Base-by-base conservation (phyloP, 2,113 vertebrate genomes). In the Lepus americanus region DNA sequence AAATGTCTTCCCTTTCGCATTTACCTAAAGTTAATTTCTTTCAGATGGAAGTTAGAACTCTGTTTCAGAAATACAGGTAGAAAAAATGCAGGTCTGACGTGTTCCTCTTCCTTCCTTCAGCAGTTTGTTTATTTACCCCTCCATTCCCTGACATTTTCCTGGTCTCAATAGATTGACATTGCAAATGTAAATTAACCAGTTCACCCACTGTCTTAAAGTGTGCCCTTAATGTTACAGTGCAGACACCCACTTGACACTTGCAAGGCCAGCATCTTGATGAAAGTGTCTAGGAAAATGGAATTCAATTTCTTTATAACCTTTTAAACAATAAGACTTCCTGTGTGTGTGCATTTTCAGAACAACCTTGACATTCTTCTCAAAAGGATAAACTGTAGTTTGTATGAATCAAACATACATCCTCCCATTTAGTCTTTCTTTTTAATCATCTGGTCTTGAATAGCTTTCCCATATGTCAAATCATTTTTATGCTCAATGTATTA, bases 401-500 rank as follows among this genome's bases (percentile, higher is more conserved):
- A 39, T 7, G 85, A 91, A 67, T 74, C 83, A 96, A 87, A 92
- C 72, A 92, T n/a, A 49, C 39, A 94, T 3, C 0, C 55, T 49
- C 19, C 85, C 89, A 84, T 95, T 97, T 94, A 89, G 39, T 44
- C 25, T 91, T 94, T 76, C 36, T 89, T 93, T 96, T 83, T 91
- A 97, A 89, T 92, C 69, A 90, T 91, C 80, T 94, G 95, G 70
- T 77, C 25, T 92, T 8, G 10, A 91, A 95, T 95, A 98, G 8
- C 17, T 74, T 94, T 96, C 33, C 55, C 69, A 85, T 91, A 95
- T 49, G 87, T 86, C 92, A 97, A 91, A 95, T 97, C 92, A 76
- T 82, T 92, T 97, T 95, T 96, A 89, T 94, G 63, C 97, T 96
- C 80, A 97, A 19, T 94, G 23, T 92, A 95, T 97, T 98, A 97